Base-by-base conservation (phyloP, 2,888 invertebrate species). In the Mallateleia sp. region DNA sequence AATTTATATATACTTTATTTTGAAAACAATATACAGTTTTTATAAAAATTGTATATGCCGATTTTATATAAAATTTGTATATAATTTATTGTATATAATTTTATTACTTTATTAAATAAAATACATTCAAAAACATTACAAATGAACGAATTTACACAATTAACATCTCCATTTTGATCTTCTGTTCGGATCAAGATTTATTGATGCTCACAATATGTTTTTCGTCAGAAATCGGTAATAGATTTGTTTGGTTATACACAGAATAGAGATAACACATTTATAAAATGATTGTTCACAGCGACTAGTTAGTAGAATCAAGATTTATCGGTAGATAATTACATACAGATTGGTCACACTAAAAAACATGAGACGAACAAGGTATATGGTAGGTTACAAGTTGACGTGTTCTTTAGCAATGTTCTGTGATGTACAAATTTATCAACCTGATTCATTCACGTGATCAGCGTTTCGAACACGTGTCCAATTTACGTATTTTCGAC, bases 231-330 rank as follows among this genome's bases (percentile, higher is more conserved):
- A 71, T 34, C 47, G n/a, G 11, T 52, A 45, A 78, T 47, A 58
- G 77, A 54, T 77, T 71, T 69, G 60, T 81, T 78, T 60, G 72
- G 66, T 64, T 85, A 67, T 62, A 38, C 28, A 52, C 22, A 58
- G 34, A 87, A 80, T 72, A 47, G 79, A 80, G 80, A 81, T 67
- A 82, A 79, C 85, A 83, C 89, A 85, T 90, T 82, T 89, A 66
- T 78, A 88, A 83, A 83, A 79, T 89, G 89, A 91, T 87, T 90
- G 71, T 83, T 87, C 80, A 80, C 84, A 78, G 77, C 90, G 89
- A 90, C 82, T 91, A 89, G 91, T 81, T 93, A 93, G 91, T 93
- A 92, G 94, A 95, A 94, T 94, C 92, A 90, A 91, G 92, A 93
- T 94, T 94, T 93, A 90, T 89, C 90, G 90, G 93, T 91, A 92